Conservation (phyloP, 2,888 invertebrate species). For the Drosophila fulvimacula region DNA sequence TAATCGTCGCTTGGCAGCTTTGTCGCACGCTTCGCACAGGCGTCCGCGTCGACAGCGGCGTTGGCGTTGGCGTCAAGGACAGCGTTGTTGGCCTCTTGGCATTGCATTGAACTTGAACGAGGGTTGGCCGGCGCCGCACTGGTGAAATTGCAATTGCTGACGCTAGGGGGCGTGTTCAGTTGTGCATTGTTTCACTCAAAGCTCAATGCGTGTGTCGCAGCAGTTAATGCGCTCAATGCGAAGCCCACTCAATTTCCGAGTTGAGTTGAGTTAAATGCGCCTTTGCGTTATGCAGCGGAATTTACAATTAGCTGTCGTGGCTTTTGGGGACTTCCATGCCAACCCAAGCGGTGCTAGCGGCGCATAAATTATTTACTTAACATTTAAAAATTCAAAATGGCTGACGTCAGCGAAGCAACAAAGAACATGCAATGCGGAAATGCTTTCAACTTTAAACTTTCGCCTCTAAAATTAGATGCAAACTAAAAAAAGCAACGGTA, state of each 20-base stretch:
- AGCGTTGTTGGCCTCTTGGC: conserved; percentile 37
- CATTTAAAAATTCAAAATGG: conserved; percentile 61
- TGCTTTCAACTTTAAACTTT: conserved; percentile 65
- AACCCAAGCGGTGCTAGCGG: conserved; percentile 7
- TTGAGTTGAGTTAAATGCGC: conserved; percentile 45
- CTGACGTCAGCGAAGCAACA: conserved; percentile 58
- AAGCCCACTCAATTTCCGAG: conserved; percentile 26
- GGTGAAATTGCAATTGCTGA: conserved; percentile 31
- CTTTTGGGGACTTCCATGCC: conserved; percentile 22
- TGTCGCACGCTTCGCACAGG: conserved; percentile 42
- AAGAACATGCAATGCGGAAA: conserved; percentile 43
- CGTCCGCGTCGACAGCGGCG: not conserved
- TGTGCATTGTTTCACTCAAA: conserved; percentile 16
- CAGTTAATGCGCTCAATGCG: conserved; percentile 30
- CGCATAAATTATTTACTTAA: conserved; percentile 59
- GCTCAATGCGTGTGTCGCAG: conserved; percentile 20
- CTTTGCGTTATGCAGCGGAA: conserved; percentile 55
- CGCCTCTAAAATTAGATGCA: conserved; percentile 61
- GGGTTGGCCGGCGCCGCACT: conserved; percentile 47
- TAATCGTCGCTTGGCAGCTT: conserved; percentile 47
- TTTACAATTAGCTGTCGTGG: conserved; percentile 51
- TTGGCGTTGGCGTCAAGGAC: conserved; percentile 54
- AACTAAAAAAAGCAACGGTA: conserved; percentile 47
- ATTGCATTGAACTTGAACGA: conserved; percentile 76
- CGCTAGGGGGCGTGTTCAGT: conserved; percentile 63